Evolutionary conservation across 2,888 invertebrate species (phyloP).

Genomic region (Cecidostiba fungosa): DNA sequence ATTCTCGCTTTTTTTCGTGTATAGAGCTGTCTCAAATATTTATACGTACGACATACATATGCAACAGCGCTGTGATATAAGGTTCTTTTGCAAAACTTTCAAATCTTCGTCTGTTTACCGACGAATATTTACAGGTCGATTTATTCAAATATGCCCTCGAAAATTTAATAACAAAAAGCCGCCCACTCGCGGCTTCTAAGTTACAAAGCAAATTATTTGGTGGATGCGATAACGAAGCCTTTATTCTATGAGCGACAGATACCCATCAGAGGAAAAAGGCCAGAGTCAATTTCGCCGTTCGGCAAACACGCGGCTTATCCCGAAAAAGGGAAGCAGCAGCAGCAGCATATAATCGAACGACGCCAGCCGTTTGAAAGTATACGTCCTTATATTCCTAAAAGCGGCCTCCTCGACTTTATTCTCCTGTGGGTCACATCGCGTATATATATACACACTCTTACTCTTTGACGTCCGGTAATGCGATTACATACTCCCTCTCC

Average conservation of each 20-base stretch:
- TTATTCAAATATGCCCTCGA: background rate
- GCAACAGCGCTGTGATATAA: background rate
- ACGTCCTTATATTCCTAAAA: background rate
- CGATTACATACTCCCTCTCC: background rate
- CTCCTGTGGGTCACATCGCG: background rate
- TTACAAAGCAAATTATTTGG: background rate
- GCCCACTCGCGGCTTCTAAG: background rate
- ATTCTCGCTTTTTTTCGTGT: too few species aligned
- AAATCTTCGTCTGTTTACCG: too few species aligned
- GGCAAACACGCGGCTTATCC: slow-evolving; percentile 23
- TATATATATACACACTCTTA: background rate
- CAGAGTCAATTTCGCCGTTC: background rate
- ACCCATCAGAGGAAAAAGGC: background rate
- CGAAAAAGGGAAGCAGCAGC: background rate
- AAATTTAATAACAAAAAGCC: background rate
- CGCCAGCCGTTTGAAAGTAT: background rate
- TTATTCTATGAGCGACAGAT: background rate
- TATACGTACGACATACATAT: too few species aligned
- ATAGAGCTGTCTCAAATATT: too few species aligned
- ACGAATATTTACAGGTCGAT: background rate
- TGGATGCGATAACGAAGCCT: background rate
- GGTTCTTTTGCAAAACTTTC: too few species aligned
- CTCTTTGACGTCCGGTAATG: slow-evolving; percentile 33
- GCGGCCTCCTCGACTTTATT: slow-evolving; percentile 13
- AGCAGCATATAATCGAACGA: background rate